Evolutionary conservation across 1,140 invertebrate genomes (phyloP).

Genomic region (Halyomorpha halys): DNA sequence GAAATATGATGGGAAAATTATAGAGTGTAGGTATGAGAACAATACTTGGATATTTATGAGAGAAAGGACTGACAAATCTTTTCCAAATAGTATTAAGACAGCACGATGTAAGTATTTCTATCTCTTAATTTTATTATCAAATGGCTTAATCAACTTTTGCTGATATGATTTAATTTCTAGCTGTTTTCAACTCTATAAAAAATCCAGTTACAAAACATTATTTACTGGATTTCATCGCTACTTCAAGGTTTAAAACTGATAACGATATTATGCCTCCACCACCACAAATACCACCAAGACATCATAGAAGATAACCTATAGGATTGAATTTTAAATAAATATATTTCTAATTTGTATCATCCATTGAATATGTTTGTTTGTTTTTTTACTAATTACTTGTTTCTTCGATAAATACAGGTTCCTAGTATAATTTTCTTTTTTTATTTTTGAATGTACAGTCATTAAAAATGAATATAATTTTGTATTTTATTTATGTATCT

Average conservation of each 20-base stretch:
- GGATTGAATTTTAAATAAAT: background rate
- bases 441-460: too few relatives aligned
- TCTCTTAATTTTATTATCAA: background rate
- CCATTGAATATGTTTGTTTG: too few relatives aligned
- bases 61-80: constrained; percentile 92
- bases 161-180: constrained; percentile 39
- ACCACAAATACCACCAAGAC: constrained; percentile 41
- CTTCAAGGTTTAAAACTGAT: constrained; percentile 46
- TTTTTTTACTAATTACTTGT: too few relatives aligned
- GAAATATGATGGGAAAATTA: constrained; percentile 82
- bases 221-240: constrained; percentile 64
- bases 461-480: too few relatives aligned
- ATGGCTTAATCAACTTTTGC: background rate
- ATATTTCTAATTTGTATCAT: background rate
- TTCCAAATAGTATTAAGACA: constrained; percentile 80
- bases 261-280: constrained; percentile 53
- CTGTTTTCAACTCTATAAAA: constrained; percentile 56
- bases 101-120: constrained; percentile 51
- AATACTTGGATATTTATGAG: constrained; percentile 88
- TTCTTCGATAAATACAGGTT: too few relatives aligned
- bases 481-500: too few relatives aligned
- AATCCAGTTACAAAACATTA: constrained; percentile 72
- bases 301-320: background rate
- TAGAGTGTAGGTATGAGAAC: constrained; percentile 80
- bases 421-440: too few relatives aligned